phyloP scores from a whole-genome alignment of 2,113 vertebrate species.

The Coregonus clupeaformis region DNA sequence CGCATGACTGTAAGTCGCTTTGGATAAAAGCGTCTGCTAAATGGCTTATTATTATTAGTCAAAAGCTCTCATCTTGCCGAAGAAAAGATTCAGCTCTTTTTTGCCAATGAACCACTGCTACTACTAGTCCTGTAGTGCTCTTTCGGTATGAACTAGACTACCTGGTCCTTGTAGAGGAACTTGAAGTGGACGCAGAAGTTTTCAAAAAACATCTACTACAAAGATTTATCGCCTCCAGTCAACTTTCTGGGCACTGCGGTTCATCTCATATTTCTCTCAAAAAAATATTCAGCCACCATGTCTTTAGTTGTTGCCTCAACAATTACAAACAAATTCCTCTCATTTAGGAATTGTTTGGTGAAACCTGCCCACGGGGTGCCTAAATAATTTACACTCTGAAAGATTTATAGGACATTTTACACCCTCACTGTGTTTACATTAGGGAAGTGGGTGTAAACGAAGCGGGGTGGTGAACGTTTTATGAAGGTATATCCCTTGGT shows the following conservation, averaged over 20 bases:
- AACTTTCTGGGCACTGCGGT: conserved; percentile 25
- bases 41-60: no score
- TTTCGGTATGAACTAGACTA: neutral
- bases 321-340: conserved; percentile 25
- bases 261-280: no score
- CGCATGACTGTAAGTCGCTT: no score
- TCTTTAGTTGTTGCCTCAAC: conserved; percentile 9
- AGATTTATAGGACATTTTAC: conserved; percentile 54
- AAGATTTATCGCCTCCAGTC: conserved; percentile 29
- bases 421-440: conserved; percentile 46
- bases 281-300: conserved; percentile 6
- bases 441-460: conserved; percentile 32
- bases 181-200: no score
- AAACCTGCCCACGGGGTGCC: conserved; percentile 1
- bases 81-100: neutral
- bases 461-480: conserved; percentile 50
- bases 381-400: conserved; percentile 31
- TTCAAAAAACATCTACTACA: neutral
- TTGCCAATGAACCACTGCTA: no score
- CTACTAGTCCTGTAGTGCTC: no score
- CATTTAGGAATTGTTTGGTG: neutral
- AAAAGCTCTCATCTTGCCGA: neutral
- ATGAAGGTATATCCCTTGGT: conserved; percentile 42
- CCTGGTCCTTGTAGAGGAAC: no score
- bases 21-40: no score